Base-by-base conservation (phyloP, 2,113 vertebrate species). In the Morone saxatilis region DNA sequence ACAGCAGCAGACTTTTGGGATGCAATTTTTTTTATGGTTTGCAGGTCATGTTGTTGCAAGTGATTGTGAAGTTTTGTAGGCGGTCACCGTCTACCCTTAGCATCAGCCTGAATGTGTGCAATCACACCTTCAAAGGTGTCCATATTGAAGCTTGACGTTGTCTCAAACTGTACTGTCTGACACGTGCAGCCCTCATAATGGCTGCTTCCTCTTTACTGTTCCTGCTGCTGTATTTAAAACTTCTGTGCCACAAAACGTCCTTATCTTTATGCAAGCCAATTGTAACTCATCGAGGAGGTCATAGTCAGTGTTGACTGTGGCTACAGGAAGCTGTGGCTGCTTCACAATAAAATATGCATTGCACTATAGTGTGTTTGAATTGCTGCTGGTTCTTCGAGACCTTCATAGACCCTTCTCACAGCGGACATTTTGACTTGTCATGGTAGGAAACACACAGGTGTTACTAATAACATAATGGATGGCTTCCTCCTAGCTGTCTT, bases 361-460 rank as follows among this genome's bases (percentile, higher is more conserved):
- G 31, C 31, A 38, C 59, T 38, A 16, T 16, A 7, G 12, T 36
- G 57, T 31, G 5, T 59, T 7, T 38, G 7, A 36, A 17, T 6
- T 61, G 36, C 59, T 9, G 14, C 31, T 31, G 31, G 31, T 31
- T 31, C 31, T 31, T 31, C 31, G 2, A 19, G 40, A 62, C 9
- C 36, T 11, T 11, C 20, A 5, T 22, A n/a, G 54, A 6, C n/a
- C 11, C 54, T 1, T 11, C 36, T 63, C 38, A 5, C 40, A n/a
- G 61, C 61, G 43, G 61, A n/a, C 40, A 43, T 41, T 12, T 41
- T 63, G 38, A 63, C 61, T 20, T 63, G 61, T 63, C 38, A n/a
- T 43, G n/a, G 38, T 2, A 5, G 1, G 16, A 40, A 20, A 20
- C 8, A 8, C 36, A 40, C 36, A 63, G 61, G 38, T 62, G 56